These are phyloP conservation scores for Psophia crepitans DNA, from an alignment of 2,113 vertebrate genomes.

Conservation along the genomic window DNA sequence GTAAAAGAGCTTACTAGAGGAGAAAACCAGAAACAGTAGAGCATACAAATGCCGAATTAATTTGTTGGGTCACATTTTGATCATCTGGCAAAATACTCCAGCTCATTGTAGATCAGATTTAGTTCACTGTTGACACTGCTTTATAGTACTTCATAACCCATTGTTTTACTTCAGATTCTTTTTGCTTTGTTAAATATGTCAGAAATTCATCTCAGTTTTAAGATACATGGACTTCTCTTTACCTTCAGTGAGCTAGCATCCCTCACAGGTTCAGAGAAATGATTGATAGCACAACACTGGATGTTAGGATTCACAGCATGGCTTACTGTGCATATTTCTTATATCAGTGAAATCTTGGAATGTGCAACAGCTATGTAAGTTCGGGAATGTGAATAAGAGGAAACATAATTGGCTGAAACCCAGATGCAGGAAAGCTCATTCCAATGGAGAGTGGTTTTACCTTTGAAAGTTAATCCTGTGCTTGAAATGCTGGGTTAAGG, in stretches of 20 bases:
- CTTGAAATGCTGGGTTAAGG: neutral
- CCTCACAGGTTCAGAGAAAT: neutral
- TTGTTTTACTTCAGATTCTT: neutral
- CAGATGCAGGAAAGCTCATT: neutral
- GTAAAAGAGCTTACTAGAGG: neutral
- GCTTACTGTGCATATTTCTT: neutral
- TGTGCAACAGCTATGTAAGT: neutral
- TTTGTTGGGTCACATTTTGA: neutral
- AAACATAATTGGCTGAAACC: neutral
- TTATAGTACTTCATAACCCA: neutral
- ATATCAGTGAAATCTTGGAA: neutral
- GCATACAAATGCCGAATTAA: neutral
- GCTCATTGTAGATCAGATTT: neutral
- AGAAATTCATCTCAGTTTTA: neutral
- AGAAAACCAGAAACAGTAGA: neutral
- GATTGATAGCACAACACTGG: neutral
- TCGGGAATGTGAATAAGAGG: neutral
- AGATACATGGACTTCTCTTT: neutral
- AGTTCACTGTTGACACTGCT: neutral
- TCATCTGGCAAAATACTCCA: neutral
- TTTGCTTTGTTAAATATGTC: neutral
- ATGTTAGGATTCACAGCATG: neutral
- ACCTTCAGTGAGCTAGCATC: neutral
- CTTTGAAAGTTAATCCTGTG: neutral
- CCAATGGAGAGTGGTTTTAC: neutral